Base-by-base conservation (phyloP, 2,888 invertebrate genomes). In the Lithosia quadra region DNA sequence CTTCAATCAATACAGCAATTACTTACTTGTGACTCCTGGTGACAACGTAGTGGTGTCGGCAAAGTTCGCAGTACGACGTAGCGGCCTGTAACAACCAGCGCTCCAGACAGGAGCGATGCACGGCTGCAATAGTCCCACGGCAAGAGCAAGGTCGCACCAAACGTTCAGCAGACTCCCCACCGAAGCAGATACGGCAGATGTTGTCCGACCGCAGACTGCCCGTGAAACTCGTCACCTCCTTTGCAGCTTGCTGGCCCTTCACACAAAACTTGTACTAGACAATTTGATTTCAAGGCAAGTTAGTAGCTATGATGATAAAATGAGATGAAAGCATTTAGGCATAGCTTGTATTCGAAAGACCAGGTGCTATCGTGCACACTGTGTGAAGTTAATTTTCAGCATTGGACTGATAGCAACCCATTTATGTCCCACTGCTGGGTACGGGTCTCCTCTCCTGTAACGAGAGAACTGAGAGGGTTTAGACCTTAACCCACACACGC, bases 181-280 rank as follows among this genome's bases (percentile, higher is more conserved):
- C 94, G 88, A 94, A 94, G 84, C 95, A 94, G 79, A 95, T 95
- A 79, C 95, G 93, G 80, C 95, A 95, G 81, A 95, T 94, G 85
- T 88, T 91, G 72, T 91, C 92, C 8, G 91, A 88, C 1, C 81
- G 83, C 22, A 84, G 79, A 79, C 91, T 92, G 68, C 86, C 89
- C 7, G 88, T 82, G 62, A 87, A 74, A 72, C 90, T 91, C 1
- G 86, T 77, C 39, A 86, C 90, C 68, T 89, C 90, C 70, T 93
- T 93, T 3, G 88, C 84, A 13, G 68, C 76, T 56, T 84, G 79
- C 8, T 90, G 84, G 9, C 84, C 87, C 90, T 90, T 56, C n/a
- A 39, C 18, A 13, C 13, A 57, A 13, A 24, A 11, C 36, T 64
- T 28, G 24, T 8, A n/a, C 11, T 28, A 61, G 39, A 10, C 36